phyloP scores from a whole-genome alignment of 2,888 invertebrate species.

The Cancer borealis region DNA sequence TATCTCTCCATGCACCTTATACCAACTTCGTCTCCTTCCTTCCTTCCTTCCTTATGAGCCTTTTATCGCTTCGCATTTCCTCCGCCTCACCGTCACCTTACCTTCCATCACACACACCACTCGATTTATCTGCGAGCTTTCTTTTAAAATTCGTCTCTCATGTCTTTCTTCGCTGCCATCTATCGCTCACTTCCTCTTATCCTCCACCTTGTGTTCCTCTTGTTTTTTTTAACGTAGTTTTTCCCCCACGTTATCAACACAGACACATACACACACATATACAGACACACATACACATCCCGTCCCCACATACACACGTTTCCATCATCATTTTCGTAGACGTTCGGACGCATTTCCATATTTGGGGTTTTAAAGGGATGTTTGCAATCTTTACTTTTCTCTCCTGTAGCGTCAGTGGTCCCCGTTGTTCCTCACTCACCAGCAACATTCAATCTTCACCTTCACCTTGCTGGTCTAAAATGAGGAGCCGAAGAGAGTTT shows the following conservation, averaged over 20 bases:
- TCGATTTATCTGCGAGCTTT: slow-evolving; percentile 1
- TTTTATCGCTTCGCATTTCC: background rate
- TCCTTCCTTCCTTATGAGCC: slow-evolving; percentile 6
- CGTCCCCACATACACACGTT: background rate
- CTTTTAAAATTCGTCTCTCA: background rate
- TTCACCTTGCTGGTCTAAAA: background rate
- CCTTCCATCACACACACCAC: background rate
- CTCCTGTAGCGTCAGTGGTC: background rate
- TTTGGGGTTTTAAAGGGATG: background rate
- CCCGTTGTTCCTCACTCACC: background rate
- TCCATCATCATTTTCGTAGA: background rate
- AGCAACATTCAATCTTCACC: background rate
- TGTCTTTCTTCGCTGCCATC: background rate
- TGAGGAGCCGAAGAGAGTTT: background rate
- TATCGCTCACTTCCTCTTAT: background rate
- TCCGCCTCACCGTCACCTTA: background rate
- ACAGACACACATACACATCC: background rate
- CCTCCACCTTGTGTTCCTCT: background rate
- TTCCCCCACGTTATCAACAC: background rate
- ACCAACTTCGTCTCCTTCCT: background rate
- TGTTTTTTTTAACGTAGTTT: background rate
- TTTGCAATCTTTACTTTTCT: background rate
- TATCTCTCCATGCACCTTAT: background rate
- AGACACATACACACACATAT: slow-evolving; percentile 20
- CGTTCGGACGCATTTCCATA: background rate